Base-by-base conservation (phyloP, 2,888 invertebrate genomes). In the Cyaniris semiargus region DNA sequence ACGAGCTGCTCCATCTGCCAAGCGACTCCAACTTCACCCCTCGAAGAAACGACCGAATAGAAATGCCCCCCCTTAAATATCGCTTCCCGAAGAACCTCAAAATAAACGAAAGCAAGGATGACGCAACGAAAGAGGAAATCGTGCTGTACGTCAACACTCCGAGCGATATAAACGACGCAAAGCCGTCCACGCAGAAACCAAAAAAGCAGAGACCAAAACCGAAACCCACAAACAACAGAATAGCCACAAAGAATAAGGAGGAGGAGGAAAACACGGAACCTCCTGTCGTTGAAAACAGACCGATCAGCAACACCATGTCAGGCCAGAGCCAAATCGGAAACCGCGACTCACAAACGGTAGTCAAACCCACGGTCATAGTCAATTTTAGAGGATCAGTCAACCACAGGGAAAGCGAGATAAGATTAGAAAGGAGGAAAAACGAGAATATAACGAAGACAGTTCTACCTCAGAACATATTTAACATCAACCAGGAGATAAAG, bases 291-390 rank as follows among this genome's bases (percentile, higher is more conserved):
- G 78, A 48, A 18, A 78, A 79, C 13, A 78, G 70, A n/a, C 90
- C 90, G 0, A 80, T 89, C 56, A 87, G 85, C 38, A 93, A 94
- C 76, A 87, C 84, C 44, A 90, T 94, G 90, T 85, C 87, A 66
- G 94, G 93, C 13, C 90, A 91, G 80, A 94, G 94, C 80, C 94
- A 94, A 80, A 92, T 94, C 13, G 94, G 94, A 0, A 88, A 94
- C 79, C 87, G 93, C 56, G 93, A 94, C 82, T 88, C 91, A 1
- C 94, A 94, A 85, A 92, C 91, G 60, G 91, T 94, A 0, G 85
- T 94, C 0, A 94, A 93, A 79, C 94, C 94, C 5, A 94, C 93
- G 1, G 92, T 94, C 0, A 94, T 94, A 38, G 90, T 94, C 0
- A 94, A 94, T 78, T 88, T 94, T 21, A 85, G 93, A 78, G 93